Percentiles rank a stretch among this genome's conserved stretches.
Conservation (phyloP, 2,888 invertebrate species). For the Phorcus lineatus region DNA sequence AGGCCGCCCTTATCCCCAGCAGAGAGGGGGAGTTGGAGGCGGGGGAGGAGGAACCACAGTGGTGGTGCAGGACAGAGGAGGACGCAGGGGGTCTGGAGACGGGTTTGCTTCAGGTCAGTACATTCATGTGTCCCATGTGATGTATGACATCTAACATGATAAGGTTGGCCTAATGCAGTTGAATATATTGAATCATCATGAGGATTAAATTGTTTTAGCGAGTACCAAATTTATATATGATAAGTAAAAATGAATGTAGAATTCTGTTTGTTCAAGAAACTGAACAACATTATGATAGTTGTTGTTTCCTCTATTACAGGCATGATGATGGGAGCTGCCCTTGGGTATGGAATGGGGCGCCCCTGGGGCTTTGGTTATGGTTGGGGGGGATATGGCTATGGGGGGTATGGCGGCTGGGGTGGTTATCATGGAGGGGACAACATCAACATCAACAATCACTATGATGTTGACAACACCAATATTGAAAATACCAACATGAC, state of each 20-base stretch:
- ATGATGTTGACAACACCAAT: conserved; percentile 32
- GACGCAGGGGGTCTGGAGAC: conserved; percentile 22
- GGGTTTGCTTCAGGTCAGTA: conserved; percentile 33
- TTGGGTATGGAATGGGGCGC: conserved; percentile 36
- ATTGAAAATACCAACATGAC: conserved; percentile 31
- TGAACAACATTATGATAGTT: neutral
- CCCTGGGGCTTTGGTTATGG: conserved; percentile 35
- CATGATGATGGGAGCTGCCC: conserved; percentile 34
- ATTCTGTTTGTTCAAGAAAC: too few species aligned
- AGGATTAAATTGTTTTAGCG: too few species aligned
- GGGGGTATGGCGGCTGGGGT: conserved; percentile 27
- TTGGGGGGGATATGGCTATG: conserved; percentile 15
- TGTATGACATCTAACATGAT: too few species aligned
- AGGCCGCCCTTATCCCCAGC: conserved; percentile 18
- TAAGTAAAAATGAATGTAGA: neutral
- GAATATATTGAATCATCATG: too few species aligned
- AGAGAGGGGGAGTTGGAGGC: conserved; percentile 4
- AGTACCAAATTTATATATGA: neutral
- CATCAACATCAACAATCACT: conserved; percentile 34
- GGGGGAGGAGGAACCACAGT: conserved; percentile 27
- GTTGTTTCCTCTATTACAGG: conserved; percentile 25
- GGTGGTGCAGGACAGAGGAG: conserved; percentile 29
- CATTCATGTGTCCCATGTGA: neutral
- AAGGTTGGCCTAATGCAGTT: too few species aligned
- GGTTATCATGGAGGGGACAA: conserved; percentile 33